Evolutionary conservation across 2,113 vertebrate genomes (phyloP).

Genomic region (Balaeniceps rex): DNA sequence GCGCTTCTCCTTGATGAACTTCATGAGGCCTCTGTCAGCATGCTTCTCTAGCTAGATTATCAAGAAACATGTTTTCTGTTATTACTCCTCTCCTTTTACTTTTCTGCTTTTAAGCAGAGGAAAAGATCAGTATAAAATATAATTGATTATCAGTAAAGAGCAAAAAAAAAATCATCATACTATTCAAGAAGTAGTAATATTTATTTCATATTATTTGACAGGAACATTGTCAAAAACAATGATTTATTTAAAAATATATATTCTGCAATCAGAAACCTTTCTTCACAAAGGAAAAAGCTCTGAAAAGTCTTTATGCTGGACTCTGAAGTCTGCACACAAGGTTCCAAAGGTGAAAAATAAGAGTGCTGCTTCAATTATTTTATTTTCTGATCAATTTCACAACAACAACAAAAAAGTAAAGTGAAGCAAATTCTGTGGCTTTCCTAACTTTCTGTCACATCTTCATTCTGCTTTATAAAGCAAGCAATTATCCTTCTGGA

Average conservation of each 20-base stretch:
- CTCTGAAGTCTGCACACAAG: neutral
- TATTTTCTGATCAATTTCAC: neutral
- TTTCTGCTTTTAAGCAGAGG: neutral
- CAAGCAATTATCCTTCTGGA: neutral
- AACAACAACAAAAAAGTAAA: neutral
- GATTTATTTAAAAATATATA: neutral
- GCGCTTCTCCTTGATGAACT: neutral
- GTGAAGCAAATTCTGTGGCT: neutral
- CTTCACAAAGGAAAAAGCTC: neutral
- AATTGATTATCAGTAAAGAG: neutral
- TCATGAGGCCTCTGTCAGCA: neutral
- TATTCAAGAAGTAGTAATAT: neutral
- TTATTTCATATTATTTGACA: neutral
- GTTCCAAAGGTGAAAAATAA: neutral
- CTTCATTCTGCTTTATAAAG: neutral
- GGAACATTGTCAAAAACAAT: neutral
- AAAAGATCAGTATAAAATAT: neutral
- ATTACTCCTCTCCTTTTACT: neutral
- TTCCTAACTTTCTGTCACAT: neutral
- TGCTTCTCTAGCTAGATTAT: neutral
- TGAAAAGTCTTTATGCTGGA: neutral
- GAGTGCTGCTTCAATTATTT: neutral
- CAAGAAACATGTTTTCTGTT: neutral
- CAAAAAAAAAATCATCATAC: neutral
- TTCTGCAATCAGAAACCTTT: neutral